Percentiles rank a stretch among this genome's conserved stretches.
phyloP scores from a whole-genome alignment of 2,113 vertebrate species.

The Ophthalmolycus amberensis region DNA sequence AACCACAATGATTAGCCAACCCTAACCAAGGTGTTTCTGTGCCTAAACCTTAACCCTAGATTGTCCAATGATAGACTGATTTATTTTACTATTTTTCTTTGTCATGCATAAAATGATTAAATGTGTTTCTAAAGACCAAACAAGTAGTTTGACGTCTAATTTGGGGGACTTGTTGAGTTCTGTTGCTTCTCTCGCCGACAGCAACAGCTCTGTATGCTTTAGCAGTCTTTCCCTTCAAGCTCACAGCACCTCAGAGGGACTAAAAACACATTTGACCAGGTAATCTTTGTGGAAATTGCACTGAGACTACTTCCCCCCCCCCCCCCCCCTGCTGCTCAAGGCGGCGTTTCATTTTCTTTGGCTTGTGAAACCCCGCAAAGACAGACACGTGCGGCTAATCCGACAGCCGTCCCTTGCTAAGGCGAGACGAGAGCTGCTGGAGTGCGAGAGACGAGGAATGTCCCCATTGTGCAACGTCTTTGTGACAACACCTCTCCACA shows the following conservation, averaged over 20 bases:
- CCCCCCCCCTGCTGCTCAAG: slow-evolving; percentile 1
- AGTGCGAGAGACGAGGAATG: slow-evolving; percentile 45
- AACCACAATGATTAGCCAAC: not conserved
- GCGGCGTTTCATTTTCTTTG: not conserved
- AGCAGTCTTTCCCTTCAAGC: not conserved
- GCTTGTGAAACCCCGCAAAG: slow-evolving; percentile 34
- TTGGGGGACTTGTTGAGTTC: not conserved
- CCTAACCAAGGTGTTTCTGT: not conserved
- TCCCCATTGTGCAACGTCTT: slow-evolving; percentile 55
- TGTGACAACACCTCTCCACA: slow-evolving; percentile 43
- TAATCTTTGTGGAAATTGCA: slow-evolving; percentile 5
- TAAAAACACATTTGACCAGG: slow-evolving; percentile 18
- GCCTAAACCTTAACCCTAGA: not conserved
- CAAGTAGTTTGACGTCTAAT: not conserved
- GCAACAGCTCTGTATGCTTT: not conserved
- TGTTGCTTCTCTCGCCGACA: not conserved
- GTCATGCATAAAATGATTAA: not conserved
- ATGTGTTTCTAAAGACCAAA: not conserved
- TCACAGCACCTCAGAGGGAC: not conserved
- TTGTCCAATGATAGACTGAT: not conserved
- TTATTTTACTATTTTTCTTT: not conserved
- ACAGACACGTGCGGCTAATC: slow-evolving; percentile 42
- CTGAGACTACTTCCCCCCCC: not conserved
- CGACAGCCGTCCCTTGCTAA: slow-evolving; percentile 39
- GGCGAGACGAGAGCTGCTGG: not conserved